Evolutionary conservation across 1,140 invertebrate genomes (phyloP).

Genomic region (Grapholita molesta): DNA sequence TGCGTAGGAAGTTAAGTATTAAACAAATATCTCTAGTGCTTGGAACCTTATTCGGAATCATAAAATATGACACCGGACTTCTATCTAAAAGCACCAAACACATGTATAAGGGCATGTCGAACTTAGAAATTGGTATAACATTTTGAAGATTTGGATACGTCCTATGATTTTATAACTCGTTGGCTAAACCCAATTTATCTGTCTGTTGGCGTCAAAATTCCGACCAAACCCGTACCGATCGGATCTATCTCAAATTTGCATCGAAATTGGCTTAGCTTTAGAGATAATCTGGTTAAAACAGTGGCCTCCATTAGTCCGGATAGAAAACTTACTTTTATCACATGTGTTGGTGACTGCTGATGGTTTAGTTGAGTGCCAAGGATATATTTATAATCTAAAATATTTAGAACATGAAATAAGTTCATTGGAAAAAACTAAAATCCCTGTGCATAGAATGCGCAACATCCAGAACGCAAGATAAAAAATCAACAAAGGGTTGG

Average conservation of each 20-base stretch:
- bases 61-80: no score
- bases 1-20: no score
- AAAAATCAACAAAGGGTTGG: no score
- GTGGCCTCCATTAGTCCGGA: background rate
- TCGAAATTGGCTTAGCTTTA: background rate
- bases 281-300: background rate
- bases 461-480: no score
- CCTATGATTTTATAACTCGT: background rate
- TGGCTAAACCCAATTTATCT: slow-evolving; percentile 1
- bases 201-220: slow-evolving; percentile 9
- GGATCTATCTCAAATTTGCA: slow-evolving; percentile 4
- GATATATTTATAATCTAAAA: no score
- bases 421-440: no score
- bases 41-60: no score
- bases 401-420: no score
- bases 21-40: no score
- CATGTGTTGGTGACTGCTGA: background rate
- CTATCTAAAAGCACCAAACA: background rate
- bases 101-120: background rate
- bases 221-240: slow-evolving; percentile 9
- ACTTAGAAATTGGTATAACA: background rate
- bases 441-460: no score
- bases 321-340: background rate
- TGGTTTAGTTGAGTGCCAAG: no score
- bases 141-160: background rate